A percentile compares a stretch with the other conserved stretches of the same genome.
These are phyloP conservation scores for Pelobates cultripes DNA, from an alignment of 2,797 vertebrate species.

Conservation along the genomic window DNA sequence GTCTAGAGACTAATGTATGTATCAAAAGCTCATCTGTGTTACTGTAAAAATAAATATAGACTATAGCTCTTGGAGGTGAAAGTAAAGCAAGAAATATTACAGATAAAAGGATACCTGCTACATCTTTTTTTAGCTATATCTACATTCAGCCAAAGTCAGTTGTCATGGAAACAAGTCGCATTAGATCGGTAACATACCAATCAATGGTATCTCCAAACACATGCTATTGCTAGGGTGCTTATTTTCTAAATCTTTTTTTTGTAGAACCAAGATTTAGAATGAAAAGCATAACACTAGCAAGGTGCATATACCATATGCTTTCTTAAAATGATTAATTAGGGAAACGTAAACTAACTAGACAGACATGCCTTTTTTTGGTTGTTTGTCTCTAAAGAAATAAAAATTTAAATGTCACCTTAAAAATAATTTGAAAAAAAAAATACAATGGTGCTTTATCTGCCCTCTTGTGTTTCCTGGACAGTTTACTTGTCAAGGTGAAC, in stretches of 20 bases:
- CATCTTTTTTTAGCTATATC: slow-evolving; percentile 38
- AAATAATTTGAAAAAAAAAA: no score
- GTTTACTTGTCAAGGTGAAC: no score
- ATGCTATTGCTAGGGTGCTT: slow-evolving; percentile 39
- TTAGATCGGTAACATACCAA: slow-evolving; percentile 38
- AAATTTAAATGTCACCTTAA: no score
- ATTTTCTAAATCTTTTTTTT: slow-evolving; percentile 4
- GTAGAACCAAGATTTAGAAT: slow-evolving; percentile 16
- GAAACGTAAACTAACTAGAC: no score
- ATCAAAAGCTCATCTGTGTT: slow-evolving; percentile 25
- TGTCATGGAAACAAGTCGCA: slow-evolving; percentile 42
- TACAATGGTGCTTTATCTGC: no score
- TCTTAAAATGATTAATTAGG: no score
- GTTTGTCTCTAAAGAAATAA: no score
- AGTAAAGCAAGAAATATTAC: neutral
- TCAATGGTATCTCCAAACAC: slow-evolving; percentile 32
- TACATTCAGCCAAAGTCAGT: slow-evolving; percentile 30
- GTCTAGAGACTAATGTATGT: slow-evolving; percentile 4
- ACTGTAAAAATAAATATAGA: slow-evolving; percentile 25
- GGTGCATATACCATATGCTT: no score
- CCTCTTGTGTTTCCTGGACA: no score
- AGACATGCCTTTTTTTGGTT: no score
- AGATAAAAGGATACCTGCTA: slow-evolving; percentile 35
- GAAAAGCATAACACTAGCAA: neutral
- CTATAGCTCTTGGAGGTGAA: slow-evolving; percentile 31